Base-by-base conservation (phyloP, 2,797 vertebrate genomes). In the Clarias pachynema region DNA sequence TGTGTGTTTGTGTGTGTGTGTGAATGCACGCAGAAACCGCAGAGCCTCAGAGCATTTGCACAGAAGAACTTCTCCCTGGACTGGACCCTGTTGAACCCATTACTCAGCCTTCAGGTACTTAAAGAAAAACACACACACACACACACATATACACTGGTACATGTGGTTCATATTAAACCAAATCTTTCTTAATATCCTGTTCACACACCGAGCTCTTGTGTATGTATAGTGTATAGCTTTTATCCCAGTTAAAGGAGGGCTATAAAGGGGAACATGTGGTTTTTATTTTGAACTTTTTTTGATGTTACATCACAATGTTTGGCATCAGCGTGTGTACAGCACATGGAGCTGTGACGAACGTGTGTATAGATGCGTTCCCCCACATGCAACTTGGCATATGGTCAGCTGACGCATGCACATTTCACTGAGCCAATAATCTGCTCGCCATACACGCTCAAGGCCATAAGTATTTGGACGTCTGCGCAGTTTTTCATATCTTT, bases 1-100 rank as follows among this genome's bases (percentile, higher is more conserved):
- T 79, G 9, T 73, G 69, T 44, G 20, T 44, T 9, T 72, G 8
- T 69, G 12, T 84, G 66, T 83, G 56, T 85, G 7, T 78, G 6
- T 81, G 2, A 56, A 24, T 24, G 2, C 4, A 8, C 66, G 3
- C 86, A 98, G 97, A 96, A 75, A 91, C 92, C 88, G 91, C 92
- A 74, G 97, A 97, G 66, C 93, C 93, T 37, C 92, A 94, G 24
- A 92, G 92, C 63, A 89, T 92, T 34, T 94, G 95, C 16, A 93
- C 94, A 29, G 97, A 97, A 91, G 96, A 96, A 91, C 91, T 99
- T 89, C 96, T 99, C 59, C 95, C 97, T 0, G 97, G 96, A 62
- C 95, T 99, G 88, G 96, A 95, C 60, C 29, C 93, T 14, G n/a
- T 90, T 49, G 92, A 95, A 60, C 89, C 65, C 63, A 40, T 73